phyloP scores from a whole-genome alignment of 2,888 invertebrate species.

The Flabesymbios commensalis region DNA sequence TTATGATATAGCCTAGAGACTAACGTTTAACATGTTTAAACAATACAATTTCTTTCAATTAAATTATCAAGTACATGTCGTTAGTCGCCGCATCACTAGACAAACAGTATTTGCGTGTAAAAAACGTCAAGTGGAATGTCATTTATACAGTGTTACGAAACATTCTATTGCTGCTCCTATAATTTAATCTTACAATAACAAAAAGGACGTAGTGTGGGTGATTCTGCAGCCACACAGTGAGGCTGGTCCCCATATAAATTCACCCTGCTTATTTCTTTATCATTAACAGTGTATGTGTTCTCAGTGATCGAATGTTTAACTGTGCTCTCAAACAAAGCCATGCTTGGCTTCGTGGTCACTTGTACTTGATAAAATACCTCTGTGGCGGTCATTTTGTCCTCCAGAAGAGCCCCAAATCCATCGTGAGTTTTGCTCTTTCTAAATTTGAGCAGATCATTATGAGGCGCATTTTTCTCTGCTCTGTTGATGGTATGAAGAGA shows the following conservation, averaged over 20 bases:
- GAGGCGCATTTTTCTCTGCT: constrained; percentile 24
- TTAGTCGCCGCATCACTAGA: too few species aligned
- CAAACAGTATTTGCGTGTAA: too few species aligned
- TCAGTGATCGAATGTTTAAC: constrained; percentile 64
- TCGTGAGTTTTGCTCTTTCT: constrained; percentile 77
- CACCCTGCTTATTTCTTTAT: constrained; percentile 66
- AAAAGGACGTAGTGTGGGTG: constrained; percentile 74
- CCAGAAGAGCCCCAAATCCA: constrained; percentile 82
- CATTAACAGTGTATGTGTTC: too few species aligned
- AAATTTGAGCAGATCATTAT: constrained; percentile 70
- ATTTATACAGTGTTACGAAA: too few species aligned
- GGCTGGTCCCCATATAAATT: constrained; percentile 84
- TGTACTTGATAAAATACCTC: constrained; percentile 79
- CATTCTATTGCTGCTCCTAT: too few species aligned
- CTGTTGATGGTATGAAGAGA: constrained; percentile 13
- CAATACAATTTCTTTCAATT: too few species aligned
- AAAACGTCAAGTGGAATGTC: too few species aligned
- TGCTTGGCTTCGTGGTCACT: constrained; percentile 74
- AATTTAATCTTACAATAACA: constrained; percentile 72
- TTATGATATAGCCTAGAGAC: too few species aligned
- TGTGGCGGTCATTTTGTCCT: constrained; percentile 67
- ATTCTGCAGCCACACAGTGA: constrained; percentile 72
- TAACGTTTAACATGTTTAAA: too few species aligned
- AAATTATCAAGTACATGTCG: too few species aligned
- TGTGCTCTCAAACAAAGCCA: constrained; percentile 82